Percentiles rank a stretch among this genome's conserved stretches.
phyloP scores from a whole-genome alignment of 2,797 vertebrate genomes.

The Catharus ustulatus region DNA sequence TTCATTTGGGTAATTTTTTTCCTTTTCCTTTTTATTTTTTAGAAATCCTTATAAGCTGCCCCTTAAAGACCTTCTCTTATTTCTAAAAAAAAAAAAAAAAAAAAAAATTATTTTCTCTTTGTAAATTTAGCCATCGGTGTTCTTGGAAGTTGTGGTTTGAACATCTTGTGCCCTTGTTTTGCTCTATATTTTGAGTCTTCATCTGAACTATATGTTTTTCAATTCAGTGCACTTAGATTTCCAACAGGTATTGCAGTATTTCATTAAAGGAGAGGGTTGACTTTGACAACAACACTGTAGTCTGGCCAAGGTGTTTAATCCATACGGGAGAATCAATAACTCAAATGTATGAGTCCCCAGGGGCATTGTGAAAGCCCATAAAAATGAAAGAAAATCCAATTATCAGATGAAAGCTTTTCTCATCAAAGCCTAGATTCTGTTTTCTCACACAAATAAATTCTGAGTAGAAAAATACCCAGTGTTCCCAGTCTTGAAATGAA shows the following conservation, averaged over 20 bases:
- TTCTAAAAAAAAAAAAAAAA: background rate
- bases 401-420: background rate
- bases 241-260: background rate
- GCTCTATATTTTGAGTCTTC: background rate
- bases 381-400: background rate
- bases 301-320: background rate
- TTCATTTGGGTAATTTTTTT: background rate
- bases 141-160: background rate
- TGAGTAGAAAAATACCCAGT: background rate
- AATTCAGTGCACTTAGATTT: background rate
- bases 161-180: background rate
- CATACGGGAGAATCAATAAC: background rate
- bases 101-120: background rate
- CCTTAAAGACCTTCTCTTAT: background rate
- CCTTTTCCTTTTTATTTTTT: background rate
- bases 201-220: background rate
- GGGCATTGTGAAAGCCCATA: background rate
- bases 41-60: background rate
- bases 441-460: background rate
- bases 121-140: background rate
- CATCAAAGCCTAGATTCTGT: background rate
- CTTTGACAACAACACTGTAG: background rate
- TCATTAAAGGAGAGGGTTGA: background rate
- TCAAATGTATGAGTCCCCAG: rapidly evolving
- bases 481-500: background rate